Conservation (phyloP, 2,113 vertebrate species). For the Vimba vimba region DNA sequence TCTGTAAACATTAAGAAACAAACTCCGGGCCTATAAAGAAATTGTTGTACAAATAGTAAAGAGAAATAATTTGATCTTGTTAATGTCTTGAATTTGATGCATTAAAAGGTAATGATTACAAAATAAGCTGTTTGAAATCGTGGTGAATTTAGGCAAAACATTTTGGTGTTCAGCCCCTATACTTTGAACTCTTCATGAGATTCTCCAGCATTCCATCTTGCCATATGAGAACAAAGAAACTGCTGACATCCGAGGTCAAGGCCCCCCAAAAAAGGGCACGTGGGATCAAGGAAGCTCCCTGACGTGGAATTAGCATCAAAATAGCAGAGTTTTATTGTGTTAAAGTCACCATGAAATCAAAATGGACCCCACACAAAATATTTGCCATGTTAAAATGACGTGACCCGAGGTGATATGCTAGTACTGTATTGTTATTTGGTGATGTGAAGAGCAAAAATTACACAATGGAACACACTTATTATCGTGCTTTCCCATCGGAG, state of each 20-base stretch:
- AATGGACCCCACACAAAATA: no score
- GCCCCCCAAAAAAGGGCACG: background rate
- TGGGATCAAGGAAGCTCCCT: background rate
- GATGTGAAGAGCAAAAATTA: no score
- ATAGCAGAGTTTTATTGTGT: background rate
- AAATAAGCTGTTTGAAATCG: background rate
- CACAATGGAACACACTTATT: no score
- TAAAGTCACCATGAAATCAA: background rate
- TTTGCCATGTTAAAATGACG: no score
- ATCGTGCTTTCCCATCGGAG: no score
- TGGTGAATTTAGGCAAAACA: background rate
- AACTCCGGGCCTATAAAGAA: background rate
- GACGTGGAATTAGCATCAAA: conserved; percentile 1
- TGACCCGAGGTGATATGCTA: no score
- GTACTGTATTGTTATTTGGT: no score
- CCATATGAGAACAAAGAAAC: conserved; percentile 23
- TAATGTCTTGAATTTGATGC: background rate
- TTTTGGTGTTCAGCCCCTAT: background rate
- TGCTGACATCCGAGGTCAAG: conserved; percentile 20
- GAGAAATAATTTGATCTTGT: background rate
- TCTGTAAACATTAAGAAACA: background rate
- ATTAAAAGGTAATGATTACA: background rate
- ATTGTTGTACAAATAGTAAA: no score
- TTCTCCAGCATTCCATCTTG: background rate
- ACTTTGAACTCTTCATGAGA: background rate